These are phyloP conservation scores for Ptiloglossa arizonensis DNA, from an alignment of 1,140 invertebrate genomes.

Conservation along the genomic window DNA sequence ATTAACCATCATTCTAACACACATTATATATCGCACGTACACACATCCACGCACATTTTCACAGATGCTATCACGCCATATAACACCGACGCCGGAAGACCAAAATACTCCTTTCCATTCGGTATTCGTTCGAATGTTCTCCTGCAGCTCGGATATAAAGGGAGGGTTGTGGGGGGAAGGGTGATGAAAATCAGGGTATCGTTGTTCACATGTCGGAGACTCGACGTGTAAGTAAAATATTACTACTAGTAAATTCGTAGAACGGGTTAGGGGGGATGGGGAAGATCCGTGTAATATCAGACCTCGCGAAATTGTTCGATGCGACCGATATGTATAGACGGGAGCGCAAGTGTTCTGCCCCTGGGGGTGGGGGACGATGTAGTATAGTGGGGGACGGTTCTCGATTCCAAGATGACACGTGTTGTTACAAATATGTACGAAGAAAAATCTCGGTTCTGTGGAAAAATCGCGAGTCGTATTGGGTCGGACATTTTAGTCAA, in stretches of 20 bases:
- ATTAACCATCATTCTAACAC: slow-evolving; percentile 17
- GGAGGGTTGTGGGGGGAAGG: not conserved
- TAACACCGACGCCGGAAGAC: slow-evolving; percentile 63
- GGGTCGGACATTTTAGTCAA: no score
- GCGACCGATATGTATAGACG: not conserved
- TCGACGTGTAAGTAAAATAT: not conserved
- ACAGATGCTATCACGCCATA: slow-evolving; percentile 18
- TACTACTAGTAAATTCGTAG: slow-evolving; percentile 29
- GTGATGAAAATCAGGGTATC: not conserved
- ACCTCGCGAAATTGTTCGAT: not conserved
- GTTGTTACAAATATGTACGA: no score
- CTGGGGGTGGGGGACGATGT: no score
- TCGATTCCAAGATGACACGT: no score
- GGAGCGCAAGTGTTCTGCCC: no score
- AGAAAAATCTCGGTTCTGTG: no score
- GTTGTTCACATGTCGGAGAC: no score
- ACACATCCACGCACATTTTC: slow-evolving; percentile 28
- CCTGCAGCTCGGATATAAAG: not conserved
- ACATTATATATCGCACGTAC: slow-evolving; percentile 6
- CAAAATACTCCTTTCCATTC: slow-evolving; percentile 64
- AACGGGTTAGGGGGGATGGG: not conserved
- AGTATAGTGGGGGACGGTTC: no score
- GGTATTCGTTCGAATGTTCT: slow-evolving; percentile 50
- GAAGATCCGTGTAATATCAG: slow-evolving; percentile 8
- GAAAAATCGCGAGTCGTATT: no score